Percentiles rank a stretch among this genome's conserved stretches.
Evolutionary conservation across 1,140 invertebrate species (phyloP).

Genomic region (Schlechtendalia chinensis): DNA sequence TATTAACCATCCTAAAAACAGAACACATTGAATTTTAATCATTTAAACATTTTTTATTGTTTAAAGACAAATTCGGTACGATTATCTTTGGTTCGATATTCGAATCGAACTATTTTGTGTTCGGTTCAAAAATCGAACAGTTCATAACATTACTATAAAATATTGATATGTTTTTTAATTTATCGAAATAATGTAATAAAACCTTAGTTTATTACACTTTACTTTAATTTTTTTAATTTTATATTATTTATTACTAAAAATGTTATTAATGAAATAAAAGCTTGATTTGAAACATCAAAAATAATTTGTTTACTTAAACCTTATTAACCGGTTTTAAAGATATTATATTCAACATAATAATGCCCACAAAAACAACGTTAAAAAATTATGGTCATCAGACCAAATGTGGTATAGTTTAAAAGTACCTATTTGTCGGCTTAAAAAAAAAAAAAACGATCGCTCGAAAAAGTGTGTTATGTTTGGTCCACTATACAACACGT

Average conservation of each 20-base stretch:
- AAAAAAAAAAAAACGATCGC: not conserved
- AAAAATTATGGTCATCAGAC: not conserved
- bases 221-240: no score
- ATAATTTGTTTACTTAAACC: not conserved
- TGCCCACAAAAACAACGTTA: not conserved
- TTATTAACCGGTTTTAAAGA: not conserved
- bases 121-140: no score
- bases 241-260: not conserved
- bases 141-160: no score
- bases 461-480: not conserved
- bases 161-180: no score
- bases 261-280: not conserved
- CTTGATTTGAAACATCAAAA: not conserved
- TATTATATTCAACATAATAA: not conserved
- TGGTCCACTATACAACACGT: not conserved
- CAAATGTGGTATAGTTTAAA: not conserved
- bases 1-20: no score
- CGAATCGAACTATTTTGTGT: no score
- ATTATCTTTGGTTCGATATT: no score
- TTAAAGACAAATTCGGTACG: no score
- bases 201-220: no score
- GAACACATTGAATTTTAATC: no score
- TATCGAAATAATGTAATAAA: no score
- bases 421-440: not conserved
- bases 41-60: no score